A percentile compares a stretch with the other conserved stretches of the same genome.
These are phyloP conservation scores for Drosophila melanosoma DNA, from an alignment of 2,888 invertebrate species.

Conservation along the genomic window DNA sequence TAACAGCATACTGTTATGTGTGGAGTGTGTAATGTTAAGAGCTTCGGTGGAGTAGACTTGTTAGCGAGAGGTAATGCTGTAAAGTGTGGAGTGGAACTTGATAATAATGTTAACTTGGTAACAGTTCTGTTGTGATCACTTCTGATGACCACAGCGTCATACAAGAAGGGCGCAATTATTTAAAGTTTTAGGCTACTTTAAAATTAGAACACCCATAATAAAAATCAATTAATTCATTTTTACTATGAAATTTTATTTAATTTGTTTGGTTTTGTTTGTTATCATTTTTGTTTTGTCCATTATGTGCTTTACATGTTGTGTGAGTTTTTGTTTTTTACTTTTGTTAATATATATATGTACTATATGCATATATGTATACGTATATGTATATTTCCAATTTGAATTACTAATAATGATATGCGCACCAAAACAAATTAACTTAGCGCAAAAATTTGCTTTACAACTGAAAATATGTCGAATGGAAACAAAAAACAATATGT, in stretches of 20 bases:
- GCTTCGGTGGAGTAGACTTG: slow-evolving; percentile 9
- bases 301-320: slow-evolving; percentile 79
- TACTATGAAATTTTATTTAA: slow-evolving; percentile 77
- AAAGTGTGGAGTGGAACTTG: not conserved
- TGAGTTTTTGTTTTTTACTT: slow-evolving; percentile 44
- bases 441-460: slow-evolving; percentile 56
- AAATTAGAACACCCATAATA: not conserved
- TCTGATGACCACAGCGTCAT: not conserved
- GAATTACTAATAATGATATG: slow-evolving; percentile 71
- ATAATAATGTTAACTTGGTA: not conserved
- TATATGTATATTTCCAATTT: slow-evolving; percentile 65
- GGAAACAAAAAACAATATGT: slow-evolving; percentile 34
- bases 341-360: slow-evolving; percentile 52
- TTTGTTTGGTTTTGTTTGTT: slow-evolving; percentile 53
- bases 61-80: not conserved
- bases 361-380: slow-evolving; percentile 68
- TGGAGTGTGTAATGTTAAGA: not conserved
- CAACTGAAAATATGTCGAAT: slow-evolving; percentile 31
- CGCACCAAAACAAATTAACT: slow-evolving; percentile 69
- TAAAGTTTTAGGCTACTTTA: not conserved
- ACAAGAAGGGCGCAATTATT: not conserved
- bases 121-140: not conserved
- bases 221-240: slow-evolving; percentile 24
- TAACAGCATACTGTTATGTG: not conserved
- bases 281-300: slow-evolving; percentile 65